Conservation (phyloP, 2,888 invertebrate genomes). For the Cantharis lateralis region DNA sequence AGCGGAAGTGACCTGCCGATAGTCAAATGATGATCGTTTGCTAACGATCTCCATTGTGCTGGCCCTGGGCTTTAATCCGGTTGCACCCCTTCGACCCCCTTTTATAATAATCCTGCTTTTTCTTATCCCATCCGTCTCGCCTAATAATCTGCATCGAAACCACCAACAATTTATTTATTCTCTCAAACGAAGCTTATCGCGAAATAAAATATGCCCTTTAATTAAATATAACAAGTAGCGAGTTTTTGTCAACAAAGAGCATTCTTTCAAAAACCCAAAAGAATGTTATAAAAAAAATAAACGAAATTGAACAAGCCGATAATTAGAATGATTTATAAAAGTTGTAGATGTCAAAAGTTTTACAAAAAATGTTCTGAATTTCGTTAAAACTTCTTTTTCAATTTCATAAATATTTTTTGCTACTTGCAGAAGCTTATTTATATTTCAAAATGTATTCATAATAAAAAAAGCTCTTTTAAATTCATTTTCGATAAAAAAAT, state of each 20-base stretch:
- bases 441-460: background rate
- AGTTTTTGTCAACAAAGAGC: background rate
- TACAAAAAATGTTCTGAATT: background rate
- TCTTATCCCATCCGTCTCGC: slow-evolving; percentile 18
- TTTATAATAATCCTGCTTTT: slow-evolving; percentile 16
- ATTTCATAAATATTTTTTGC: background rate
- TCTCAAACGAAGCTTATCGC: background rate
- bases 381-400: background rate
- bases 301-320: background rate
- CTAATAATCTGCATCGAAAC: slow-evolving; percentile 18
- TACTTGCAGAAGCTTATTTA: background rate
- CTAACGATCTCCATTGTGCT: slow-evolving; percentile 47
- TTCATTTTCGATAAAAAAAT: background rate
- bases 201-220: background rate
- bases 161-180: background rate
- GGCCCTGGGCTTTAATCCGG: slow-evolving; percentile 33
- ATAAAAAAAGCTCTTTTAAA: background rate
- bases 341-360: background rate
- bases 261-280: background rate
- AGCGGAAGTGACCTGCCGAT: slow-evolving; percentile 47
- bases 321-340: background rate
- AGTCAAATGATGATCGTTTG: slow-evolving; percentile 47
- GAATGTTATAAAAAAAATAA: background rate
- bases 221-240: background rate
- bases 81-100: slow-evolving; percentile 19